phyloP scores from a whole-genome alignment of 2,797 vertebrate species.

The Hippocampus kuda region DNA sequence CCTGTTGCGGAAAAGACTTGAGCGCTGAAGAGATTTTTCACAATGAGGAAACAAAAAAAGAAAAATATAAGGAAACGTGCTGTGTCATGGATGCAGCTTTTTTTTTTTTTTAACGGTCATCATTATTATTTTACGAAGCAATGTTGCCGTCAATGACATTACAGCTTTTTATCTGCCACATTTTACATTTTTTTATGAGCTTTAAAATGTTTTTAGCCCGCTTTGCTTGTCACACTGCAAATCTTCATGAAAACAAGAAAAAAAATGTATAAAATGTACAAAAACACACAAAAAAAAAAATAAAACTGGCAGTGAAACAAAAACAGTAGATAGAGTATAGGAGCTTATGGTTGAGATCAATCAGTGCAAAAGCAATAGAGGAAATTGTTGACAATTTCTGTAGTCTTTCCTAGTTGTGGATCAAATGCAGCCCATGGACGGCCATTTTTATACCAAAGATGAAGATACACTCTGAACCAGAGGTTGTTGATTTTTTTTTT shows the following conservation, averaged over 20 bases:
- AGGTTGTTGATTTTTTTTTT: constrained; percentile 58
- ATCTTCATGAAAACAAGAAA: constrained; percentile 57
- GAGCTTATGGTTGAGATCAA: constrained; percentile 84
- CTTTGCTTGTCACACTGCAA: constrained; percentile 96
- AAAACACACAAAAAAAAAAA: constrained; percentile 47
- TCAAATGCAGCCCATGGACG: constrained; percentile 93
- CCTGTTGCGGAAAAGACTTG: constrained; percentile 60
- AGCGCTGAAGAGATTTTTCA: constrained; percentile 86
- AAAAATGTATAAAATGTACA: constrained; percentile 69
- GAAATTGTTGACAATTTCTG: constrained; percentile 99
- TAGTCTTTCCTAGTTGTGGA: constrained; percentile 95
- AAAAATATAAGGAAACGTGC: constrained; percentile 55
- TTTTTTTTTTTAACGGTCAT: constrained; percentile 55
- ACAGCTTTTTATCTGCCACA: constrained; percentile 95
- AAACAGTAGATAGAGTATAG: constrained; percentile 75
- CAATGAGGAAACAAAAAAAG: constrained; percentile 70
- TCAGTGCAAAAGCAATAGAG: constrained; percentile 94
- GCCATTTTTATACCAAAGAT: constrained; percentile 99
- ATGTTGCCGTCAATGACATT: constrained; percentile 81
- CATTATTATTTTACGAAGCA: constrained; percentile 73
- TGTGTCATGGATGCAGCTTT: constrained; percentile 82
- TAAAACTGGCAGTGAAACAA: constrained; percentile 60
- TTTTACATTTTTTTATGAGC: constrained; percentile 97
- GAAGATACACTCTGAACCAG: constrained; percentile 90
- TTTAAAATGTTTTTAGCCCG: constrained; percentile 93